Conservation (phyloP, 2,888 invertebrate species). For the Ornithoptera alexandrae region DNA sequence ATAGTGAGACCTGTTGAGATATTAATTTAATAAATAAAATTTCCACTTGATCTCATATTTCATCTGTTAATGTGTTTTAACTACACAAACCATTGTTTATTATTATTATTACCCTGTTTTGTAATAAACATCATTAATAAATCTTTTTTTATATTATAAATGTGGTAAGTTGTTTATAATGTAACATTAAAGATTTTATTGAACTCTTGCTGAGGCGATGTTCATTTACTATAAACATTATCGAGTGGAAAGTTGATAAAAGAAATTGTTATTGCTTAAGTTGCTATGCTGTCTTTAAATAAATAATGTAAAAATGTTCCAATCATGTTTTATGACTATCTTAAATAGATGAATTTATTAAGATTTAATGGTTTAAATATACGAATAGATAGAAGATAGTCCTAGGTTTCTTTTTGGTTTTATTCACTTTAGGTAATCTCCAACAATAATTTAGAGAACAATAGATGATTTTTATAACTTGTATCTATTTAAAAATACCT, state of each 20-base stretch:
- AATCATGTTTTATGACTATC: neutral
- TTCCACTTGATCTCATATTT: too few relatives aligned
- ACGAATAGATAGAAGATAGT: neutral
- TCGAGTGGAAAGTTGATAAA: conserved; percentile 1
- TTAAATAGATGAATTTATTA: neutral
- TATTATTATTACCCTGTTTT: neutral
- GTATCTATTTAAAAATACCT: too few relatives aligned
- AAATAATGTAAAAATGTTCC: neutral
- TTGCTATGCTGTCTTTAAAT: neutral
- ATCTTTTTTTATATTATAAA: neutral
- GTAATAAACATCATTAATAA: neutral
- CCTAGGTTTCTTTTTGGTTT: neutral
- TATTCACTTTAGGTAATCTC: neutral
- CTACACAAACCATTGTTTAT: too few relatives aligned
- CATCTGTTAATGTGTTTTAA: too few relatives aligned
- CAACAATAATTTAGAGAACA: neutral
- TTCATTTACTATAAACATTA: neutral
- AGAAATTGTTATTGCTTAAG: neutral
- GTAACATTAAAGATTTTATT: neutral
- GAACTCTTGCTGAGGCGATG: neutral
- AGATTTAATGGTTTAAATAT: neutral
- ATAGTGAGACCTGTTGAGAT: neutral
- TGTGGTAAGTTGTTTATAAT: neutral
- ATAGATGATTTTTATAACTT: too few relatives aligned
- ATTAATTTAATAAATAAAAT: too few relatives aligned